Base-by-base conservation (phyloP, 2,113 vertebrate species). In the Alligator sinensis region DNA sequence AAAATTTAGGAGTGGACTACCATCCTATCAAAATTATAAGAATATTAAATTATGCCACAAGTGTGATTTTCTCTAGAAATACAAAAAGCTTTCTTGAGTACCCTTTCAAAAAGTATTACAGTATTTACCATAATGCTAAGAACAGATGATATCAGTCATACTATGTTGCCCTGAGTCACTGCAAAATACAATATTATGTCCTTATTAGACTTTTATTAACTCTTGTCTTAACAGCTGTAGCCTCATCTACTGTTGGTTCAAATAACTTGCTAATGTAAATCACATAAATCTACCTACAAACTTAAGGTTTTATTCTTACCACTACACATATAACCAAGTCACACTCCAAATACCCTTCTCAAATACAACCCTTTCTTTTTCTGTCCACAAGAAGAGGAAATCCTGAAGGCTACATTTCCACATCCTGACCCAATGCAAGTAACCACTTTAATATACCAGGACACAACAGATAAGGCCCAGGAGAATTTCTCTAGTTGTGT, bases 301-400 rank as follows among this genome's bases (percentile, higher is more conserved):
- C 0, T 1, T 80, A 72, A 58, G 62, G 11, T 34, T 82, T 58
- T 72, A 72, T 21, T 62, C 87, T 89, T 76, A 55, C 82, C 80
- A 14, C 9, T 88, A 19, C 38, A 70, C 74, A 59, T 11, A 47
- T 25, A 86, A 76, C n/a, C 28, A 21, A 7, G 19, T 72, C 21
- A 38, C 87, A 77, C 21, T 85, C 70, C 62, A 74, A 70, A 74
- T 89, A 79, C 4, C 63, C 11, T 84, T 88, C 25, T 55, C 59
- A 95, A 91, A 82, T 75, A 60, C 13, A 54, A 38, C 24, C 75
- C 54, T 82, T 94, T 85, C 91, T 55, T 74, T 3, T 19, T 16
- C 11, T 64, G 75, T 57, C 76, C 91, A 82, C 87, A 92, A 64
- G 95, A 89, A 16, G 12, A 38, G 78, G 60, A 85, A 97, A 95